A percentile compares a stretch with the other conserved stretches of the same genome.
These are phyloP conservation scores for Ganaspis brasiliensis DNA, from an alignment of 2,888 invertebrate species.

Conservation along the genomic window DNA sequence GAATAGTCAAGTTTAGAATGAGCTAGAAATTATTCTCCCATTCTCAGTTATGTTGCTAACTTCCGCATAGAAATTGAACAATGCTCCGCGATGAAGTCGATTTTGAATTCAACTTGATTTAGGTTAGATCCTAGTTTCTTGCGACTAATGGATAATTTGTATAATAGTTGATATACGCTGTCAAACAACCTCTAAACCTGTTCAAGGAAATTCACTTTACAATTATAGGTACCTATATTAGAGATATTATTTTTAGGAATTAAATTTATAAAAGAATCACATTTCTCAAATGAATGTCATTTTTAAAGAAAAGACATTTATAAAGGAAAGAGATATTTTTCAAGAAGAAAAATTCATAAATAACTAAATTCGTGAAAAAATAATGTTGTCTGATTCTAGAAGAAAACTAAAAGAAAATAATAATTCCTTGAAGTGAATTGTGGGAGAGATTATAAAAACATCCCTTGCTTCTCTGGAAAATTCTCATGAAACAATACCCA, in stretches of 20 bases:
- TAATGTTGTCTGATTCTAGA: too few species aligned
- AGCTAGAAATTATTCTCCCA: conserved; percentile 73
- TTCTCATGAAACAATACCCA: conserved; percentile 73
- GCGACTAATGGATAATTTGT: neutral
- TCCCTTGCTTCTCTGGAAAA: conserved; percentile 54
- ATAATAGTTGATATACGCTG: neutral
- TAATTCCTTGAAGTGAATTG: conserved; percentile 3
- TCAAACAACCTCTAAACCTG: too few species aligned
- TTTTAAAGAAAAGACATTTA: too few species aligned
- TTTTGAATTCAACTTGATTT: conserved; percentile 20
- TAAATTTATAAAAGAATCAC: too few species aligned
- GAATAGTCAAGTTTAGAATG: conserved; percentile 64
- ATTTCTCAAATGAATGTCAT: too few species aligned
- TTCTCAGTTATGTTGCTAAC: conserved; percentile 63
- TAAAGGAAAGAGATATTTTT: too few species aligned
- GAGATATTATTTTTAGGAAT: too few species aligned
- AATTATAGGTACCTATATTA: too few species aligned
- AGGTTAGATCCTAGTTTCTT: conserved; percentile 2
- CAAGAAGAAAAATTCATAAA: too few species aligned
- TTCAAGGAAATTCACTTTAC: too few species aligned
- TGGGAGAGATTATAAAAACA: conserved; percentile 5
- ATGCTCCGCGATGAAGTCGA: neutral
- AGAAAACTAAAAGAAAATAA: neutral
- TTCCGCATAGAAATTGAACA: conserved; percentile 58
- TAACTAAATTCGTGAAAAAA: too few species aligned